These are phyloP conservation scores for Mormoops blainvillei DNA, from an alignment of 2,113 vertebrate species.

Conservation along the genomic window DNA sequence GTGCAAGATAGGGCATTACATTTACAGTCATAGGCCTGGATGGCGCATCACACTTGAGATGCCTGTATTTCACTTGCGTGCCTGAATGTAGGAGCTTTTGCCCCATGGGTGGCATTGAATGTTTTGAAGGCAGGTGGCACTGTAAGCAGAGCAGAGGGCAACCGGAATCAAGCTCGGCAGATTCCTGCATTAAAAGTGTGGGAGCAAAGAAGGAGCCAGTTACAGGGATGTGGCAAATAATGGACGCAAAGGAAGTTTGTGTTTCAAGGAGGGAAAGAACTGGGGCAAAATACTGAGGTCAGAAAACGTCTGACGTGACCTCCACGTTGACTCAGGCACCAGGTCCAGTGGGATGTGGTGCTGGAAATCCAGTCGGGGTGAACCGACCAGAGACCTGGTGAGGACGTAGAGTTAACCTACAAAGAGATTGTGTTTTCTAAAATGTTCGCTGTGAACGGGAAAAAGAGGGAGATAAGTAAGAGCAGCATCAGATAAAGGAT, in stretches of 20 bases:
- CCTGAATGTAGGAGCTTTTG: not conserved
- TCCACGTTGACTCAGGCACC: not conserved
- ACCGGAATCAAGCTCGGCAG: not conserved
- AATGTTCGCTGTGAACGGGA: not conserved
- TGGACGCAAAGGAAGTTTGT: not conserved
- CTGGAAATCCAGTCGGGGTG: rapidly evolving
- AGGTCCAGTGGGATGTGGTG: not conserved
- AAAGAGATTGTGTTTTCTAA: not conserved
- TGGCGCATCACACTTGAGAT: not conserved
- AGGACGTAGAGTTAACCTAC: not conserved
- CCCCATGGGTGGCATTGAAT: not conserved
- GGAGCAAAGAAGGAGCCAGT: not conserved
- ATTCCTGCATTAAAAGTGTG: not conserved
- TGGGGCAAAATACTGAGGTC: not conserved
- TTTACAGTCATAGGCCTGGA: not conserved
- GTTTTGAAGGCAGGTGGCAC: not conserved
- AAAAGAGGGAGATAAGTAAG: not conserved
- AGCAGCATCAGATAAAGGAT: not conserved
- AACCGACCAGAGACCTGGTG: not conserved
- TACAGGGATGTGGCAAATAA: not conserved
- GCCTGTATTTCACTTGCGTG: too few relatives aligned
- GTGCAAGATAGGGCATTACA: not conserved
- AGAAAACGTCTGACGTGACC: not conserved
- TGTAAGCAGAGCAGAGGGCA: not conserved
- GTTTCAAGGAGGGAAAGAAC: not conserved